phyloP scores from a whole-genome alignment of 2,113 vertebrate species.

The Formicarius rufipectus region DNA sequence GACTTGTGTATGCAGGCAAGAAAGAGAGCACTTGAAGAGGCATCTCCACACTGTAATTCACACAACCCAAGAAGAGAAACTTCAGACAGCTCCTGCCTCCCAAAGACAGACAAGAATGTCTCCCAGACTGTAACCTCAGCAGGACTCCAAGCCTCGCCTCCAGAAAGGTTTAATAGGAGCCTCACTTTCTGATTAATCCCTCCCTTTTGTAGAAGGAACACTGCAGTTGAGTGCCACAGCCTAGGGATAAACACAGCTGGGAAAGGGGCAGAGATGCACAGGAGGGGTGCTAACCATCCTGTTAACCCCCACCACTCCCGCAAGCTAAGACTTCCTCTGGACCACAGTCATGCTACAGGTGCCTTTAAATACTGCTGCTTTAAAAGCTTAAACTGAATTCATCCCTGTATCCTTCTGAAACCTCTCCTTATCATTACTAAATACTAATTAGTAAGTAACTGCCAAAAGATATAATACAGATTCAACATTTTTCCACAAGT shows the following conservation, averaged over 20 bases:
- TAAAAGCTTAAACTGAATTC: neutral
- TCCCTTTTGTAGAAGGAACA: neutral
- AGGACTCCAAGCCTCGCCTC: neutral
- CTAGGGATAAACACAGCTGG: neutral
- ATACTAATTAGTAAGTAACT: neutral
- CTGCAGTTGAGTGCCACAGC: neutral
- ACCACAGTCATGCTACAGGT: neutral
- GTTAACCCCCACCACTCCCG: neutral
- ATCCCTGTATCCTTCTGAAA: neutral
- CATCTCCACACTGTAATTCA: neutral
- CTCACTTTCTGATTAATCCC: neutral
- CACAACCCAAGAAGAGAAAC: neutral
- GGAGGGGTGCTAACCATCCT: neutral
- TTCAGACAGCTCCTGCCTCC: neutral
- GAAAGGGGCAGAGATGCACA: neutral
- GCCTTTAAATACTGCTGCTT: neutral
- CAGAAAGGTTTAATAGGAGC: fast-evolving
- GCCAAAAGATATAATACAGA: neutral
- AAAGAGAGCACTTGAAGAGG: neutral
- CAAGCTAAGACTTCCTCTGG: neutral
- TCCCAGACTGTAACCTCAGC: neutral
- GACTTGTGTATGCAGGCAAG: neutral
- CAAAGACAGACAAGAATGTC: neutral
- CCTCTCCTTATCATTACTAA: neutral
- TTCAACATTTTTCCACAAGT: neutral